Evolutionary conservation across 2,888 invertebrate genomes (phyloP), one percentile per base, ranked within the genome.

Genomic region (Nomada fabriciana): DNA sequence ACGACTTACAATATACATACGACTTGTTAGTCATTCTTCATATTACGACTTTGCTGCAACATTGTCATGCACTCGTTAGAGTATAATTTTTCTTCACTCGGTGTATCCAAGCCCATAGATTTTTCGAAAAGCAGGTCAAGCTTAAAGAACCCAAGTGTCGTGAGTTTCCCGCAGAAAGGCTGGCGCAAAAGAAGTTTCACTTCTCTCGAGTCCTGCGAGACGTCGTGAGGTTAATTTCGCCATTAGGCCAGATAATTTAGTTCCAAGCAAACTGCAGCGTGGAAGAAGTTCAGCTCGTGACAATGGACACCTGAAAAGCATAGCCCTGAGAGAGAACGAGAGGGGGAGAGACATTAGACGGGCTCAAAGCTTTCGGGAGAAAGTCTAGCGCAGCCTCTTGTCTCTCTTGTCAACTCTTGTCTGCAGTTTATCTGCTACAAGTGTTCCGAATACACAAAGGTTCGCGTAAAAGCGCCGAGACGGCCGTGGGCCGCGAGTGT

Each of bases 381-480:
- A 78, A 82, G 83, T 80, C 74, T 72, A 43, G 55, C 76, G 82
- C 74, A 72, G 75, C 60, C 82, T 80, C 83, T 81, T 76, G 83
- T 83, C 80, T 76, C 79, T 52, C 78, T 82, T 79, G 86, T 86
- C 86, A 77, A 83, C 79, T 87, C 80, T 83, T 83, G 77, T 86
- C 83, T 83, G 68, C 69, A 72, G 81, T 87, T 87, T 83, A 87
- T 83, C 87, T 79, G 83, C 75, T 82, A 76, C 80, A 78, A 85
- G 82, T 83, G 74, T 77, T 83, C 79, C 76, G 82, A 83, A 83
- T 71, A 82, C 76, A 80, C 77, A 73, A 67, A 61, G 73, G 57
- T 43, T 53, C 64, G 53, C 67, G 65, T 76, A 80, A 85, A 71
- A 70, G 70, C 53, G 71, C 29, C 63, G 63, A 71, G 64, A 42